phyloP scores from a whole-genome alignment of 2,888 invertebrate species.

The Brenthis ino region DNA sequence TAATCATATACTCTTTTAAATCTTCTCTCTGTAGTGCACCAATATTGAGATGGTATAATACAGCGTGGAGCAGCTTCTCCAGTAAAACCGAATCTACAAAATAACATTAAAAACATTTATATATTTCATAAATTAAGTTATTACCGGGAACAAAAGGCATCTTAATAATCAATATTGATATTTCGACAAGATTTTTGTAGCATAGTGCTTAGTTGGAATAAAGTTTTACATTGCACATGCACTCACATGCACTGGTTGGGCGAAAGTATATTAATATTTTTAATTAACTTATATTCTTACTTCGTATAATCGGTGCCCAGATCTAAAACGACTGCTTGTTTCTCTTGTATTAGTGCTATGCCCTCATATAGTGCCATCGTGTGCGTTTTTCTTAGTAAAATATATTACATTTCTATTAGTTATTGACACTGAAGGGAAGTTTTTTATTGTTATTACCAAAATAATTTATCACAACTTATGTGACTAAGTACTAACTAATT shows the following conservation, averaged over 20 bases:
- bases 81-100: conserved; percentile 92
- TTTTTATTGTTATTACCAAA: background rate
- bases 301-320: conserved; percentile 96
- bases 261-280: no score
- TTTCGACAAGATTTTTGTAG: no score
- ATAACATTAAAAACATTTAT: background rate
- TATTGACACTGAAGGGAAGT: background rate
- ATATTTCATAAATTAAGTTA: background rate
- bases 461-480: no score
- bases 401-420: conserved; percentile 17
- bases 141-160: background rate
- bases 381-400: background rate
- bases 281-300: conserved; percentile 76
- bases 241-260: no score
- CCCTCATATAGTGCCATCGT: conserved; percentile 91
- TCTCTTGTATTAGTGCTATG: conserved; percentile 89
- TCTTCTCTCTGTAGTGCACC: conserved; percentile 84
- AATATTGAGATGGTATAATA: conserved; percentile 91
- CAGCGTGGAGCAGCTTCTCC: conserved; percentile 94
- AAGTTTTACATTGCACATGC: no score
- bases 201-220: no score
- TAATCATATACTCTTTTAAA: conserved; percentile 86
- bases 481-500: no score
- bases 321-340: conserved; percentile 94
- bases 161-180: no score